Conservation (phyloP, 2,113 vertebrate species). For the Crocuta crocuta region DNA sequence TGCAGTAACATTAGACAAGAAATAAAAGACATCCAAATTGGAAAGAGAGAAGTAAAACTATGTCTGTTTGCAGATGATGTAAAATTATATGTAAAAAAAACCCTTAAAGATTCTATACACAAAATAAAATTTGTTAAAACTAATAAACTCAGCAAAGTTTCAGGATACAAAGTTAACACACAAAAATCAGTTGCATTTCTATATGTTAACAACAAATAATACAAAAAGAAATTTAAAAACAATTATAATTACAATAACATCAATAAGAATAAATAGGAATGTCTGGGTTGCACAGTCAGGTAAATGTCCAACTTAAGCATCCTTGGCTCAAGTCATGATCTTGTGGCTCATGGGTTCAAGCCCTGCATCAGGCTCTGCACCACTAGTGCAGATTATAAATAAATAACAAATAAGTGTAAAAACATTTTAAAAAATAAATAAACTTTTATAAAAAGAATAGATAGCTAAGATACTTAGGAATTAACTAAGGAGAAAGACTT, state of each 20-base stretch:
- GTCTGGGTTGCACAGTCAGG: too few relatives aligned
- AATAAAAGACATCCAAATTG: neutral
- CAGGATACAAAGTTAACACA: neutral
- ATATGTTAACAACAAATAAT: neutral
- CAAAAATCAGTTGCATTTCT: neutral
- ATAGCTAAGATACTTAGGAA: neutral
- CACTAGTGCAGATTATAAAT: too few relatives aligned
- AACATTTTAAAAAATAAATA: too few relatives aligned
- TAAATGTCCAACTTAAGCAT: too few relatives aligned
- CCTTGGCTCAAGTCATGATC: too few relatives aligned
- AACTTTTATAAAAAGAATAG: neutral
- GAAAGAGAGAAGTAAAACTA: conserved; percentile 41
- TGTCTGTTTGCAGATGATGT: neutral
- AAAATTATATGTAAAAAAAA: neutral
- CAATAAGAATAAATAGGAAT: neutral
- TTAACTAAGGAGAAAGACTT: neutral
- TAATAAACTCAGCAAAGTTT: neutral
- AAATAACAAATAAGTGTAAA: too few relatives aligned
- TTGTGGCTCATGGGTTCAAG: too few relatives aligned
- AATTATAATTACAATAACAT: neutral
- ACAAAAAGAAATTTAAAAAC: neutral
- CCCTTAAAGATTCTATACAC: neutral
- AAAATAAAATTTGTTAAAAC: neutral
- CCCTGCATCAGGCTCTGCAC: too few relatives aligned
- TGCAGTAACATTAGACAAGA: neutral